phyloP scores from a whole-genome alignment of 2,113 vertebrate species.

The Bostrychus sinensis region DNA sequence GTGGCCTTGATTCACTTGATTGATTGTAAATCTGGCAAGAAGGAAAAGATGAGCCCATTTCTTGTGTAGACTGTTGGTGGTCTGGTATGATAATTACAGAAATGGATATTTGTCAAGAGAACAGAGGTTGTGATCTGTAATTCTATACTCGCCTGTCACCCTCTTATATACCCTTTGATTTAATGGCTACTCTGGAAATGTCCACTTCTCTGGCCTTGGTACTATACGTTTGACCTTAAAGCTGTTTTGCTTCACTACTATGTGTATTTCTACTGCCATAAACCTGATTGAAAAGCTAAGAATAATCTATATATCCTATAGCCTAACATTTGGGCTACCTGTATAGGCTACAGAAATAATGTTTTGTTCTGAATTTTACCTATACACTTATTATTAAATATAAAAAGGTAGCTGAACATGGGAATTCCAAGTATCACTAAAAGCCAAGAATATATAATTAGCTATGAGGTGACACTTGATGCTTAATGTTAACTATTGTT shows the following conservation, averaged over 20 bases:
- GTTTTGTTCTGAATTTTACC: no score
- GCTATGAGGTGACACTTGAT: no score
- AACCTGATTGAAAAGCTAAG: neutral
- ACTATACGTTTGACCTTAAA: slow-evolving; percentile 8
- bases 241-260: neutral
- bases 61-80: slow-evolving; percentile 42
- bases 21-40: slow-evolving; percentile 49
- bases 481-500: no score
- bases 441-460: no score
- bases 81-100: slow-evolving; percentile 56
- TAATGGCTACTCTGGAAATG: slow-evolving; percentile 24
- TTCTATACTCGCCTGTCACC: slow-evolving; percentile 31
- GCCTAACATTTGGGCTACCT: no score
- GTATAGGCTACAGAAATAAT: no score
- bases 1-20: slow-evolving; percentile 38
- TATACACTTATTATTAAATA: no score
- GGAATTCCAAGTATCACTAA: no score
- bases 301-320: neutral
- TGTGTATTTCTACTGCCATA: no score
- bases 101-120: slow-evolving; percentile 28
- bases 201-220: slow-evolving; percentile 8
- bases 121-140: slow-evolving; percentile 44
- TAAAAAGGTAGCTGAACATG: no score
- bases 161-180: slow-evolving; percentile 32
- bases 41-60: slow-evolving; percentile 3